These are phyloP conservation scores for Xylocopa sonorina DNA, from an alignment of 1,140 invertebrate genomes.

Conservation along the genomic window DNA sequence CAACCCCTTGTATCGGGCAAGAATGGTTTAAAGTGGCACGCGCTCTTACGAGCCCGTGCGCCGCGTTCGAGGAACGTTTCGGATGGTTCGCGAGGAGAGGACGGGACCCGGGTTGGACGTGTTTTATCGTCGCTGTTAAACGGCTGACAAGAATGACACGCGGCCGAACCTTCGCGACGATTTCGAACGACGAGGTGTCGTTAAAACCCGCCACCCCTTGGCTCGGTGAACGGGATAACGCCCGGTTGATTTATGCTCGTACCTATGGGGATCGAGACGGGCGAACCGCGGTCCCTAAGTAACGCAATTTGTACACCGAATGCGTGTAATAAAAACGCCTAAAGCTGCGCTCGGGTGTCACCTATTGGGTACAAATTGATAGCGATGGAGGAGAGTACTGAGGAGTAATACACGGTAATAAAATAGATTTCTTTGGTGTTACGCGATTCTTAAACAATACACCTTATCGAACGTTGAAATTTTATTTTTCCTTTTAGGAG, in stretches of 20 bases:
- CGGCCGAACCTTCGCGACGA: slow-evolving; percentile 32
- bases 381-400: neutral
- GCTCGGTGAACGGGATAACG: slow-evolving; percentile 28
- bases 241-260: slow-evolving; percentile 37
- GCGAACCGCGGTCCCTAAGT: neutral
- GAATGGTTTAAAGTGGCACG: slow-evolving; percentile 82
- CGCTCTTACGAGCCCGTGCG: slow-evolving; percentile 52
- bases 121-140: slow-evolving; percentile 73
- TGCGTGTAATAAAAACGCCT: neutral
- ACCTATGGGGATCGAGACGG: neutral
- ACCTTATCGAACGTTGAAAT: no score
- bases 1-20: slow-evolving; percentile 79
- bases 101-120: slow-evolving; percentile 45
- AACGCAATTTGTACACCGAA: slow-evolving; percentile 1
- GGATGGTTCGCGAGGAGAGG: neutral
- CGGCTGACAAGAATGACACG: slow-evolving; percentile 64
- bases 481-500: no score
- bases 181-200: slow-evolving; percentile 11
- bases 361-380: neutral
- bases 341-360: neutral
- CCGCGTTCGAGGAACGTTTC: slow-evolving; percentile 4
- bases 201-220: slow-evolving; percentile 59
- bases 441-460: no score
- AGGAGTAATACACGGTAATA: no score
- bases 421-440: no score